These are phyloP conservation scores for Drosophila trapezifrons DNA, from an alignment of 1,140 invertebrate genomes.

Conservation along the genomic window DNA sequence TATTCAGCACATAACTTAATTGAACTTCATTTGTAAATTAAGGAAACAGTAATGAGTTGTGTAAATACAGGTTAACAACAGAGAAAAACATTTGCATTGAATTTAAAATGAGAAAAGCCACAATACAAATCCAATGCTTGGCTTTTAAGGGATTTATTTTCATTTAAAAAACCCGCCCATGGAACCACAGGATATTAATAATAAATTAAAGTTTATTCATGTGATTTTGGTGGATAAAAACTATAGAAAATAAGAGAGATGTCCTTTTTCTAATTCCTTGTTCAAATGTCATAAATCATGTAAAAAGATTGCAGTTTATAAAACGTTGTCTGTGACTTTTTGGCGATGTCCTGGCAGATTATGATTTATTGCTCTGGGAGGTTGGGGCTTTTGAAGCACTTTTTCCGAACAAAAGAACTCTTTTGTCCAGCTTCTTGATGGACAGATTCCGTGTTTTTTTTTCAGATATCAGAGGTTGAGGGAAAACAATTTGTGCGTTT, in stretches of 20 bases:
- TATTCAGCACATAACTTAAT: neutral
- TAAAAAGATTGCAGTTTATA: constrained; percentile 14
- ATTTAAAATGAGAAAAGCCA: neutral
- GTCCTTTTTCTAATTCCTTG: constrained; percentile 2
- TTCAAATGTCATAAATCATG: constrained; percentile 16
- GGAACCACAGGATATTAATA: neutral
- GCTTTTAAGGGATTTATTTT: neutral
- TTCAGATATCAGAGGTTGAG: too few relatives aligned
- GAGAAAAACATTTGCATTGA: neutral
- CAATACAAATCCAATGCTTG: neutral
- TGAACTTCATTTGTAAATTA: neutral
- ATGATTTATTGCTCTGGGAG: constrained; percentile 37
- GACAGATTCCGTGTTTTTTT: neutral
- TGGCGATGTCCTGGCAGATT: constrained; percentile 35
- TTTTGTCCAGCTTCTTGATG: constrained; percentile 1
- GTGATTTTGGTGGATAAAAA: neutral
- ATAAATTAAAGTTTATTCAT: neutral
- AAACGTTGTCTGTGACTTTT: constrained; percentile 4
- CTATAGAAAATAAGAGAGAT: neutral
- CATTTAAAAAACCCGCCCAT: neutral
- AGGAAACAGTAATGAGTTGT: neutral
- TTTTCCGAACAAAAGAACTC: neutral
- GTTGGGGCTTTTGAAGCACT: neutral
- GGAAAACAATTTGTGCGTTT: neutral
- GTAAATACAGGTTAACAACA: neutral